Evolutionary conservation across 2,113 vertebrate genomes (phyloP).

Genomic region (Gallinago media): DNA sequence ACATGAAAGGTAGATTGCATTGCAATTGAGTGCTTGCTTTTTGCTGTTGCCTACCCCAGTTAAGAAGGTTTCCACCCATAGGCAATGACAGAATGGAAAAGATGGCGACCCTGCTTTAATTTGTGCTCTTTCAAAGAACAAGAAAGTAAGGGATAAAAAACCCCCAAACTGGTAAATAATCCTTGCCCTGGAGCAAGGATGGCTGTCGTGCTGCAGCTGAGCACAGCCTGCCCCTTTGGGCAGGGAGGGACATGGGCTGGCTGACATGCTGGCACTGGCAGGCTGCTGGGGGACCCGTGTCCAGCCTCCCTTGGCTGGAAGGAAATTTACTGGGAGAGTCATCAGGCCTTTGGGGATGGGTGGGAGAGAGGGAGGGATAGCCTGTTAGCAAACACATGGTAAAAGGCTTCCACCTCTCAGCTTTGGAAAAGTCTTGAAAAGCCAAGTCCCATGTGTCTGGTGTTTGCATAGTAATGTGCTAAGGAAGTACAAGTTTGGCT

Average conservation of each 20-base stretch:
- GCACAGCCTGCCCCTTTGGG: constrained; percentile 11
- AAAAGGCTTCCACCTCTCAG: constrained; percentile 49
- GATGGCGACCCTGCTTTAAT: neutral
- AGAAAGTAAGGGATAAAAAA: neutral
- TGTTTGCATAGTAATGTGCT: neutral
- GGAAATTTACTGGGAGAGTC: constrained; percentile 10
- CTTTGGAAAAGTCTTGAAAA: constrained; percentile 33
- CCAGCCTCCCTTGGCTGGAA: constrained; percentile 13
- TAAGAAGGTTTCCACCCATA: neutral
- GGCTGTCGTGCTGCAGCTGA: neutral
- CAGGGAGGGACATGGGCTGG: neutral
- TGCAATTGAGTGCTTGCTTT: neutral
- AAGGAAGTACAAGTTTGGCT: neutral
- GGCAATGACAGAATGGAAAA: neutral
- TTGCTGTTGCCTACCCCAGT: neutral
- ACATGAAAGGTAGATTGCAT: fast-evolving
- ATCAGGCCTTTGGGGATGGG: constrained; percentile 36
- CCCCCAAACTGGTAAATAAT: neutral
- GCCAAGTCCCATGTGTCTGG: neutral
- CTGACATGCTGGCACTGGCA: neutral
- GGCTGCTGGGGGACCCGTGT: neutral
- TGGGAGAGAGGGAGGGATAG: neutral
- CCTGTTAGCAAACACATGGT: neutral
- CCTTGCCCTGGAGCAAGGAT: neutral
- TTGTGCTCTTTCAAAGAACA: neutral